Evolutionary conservation across 2,113 vertebrate species (phyloP).

Genomic region (Megalops atlanticus): DNA sequence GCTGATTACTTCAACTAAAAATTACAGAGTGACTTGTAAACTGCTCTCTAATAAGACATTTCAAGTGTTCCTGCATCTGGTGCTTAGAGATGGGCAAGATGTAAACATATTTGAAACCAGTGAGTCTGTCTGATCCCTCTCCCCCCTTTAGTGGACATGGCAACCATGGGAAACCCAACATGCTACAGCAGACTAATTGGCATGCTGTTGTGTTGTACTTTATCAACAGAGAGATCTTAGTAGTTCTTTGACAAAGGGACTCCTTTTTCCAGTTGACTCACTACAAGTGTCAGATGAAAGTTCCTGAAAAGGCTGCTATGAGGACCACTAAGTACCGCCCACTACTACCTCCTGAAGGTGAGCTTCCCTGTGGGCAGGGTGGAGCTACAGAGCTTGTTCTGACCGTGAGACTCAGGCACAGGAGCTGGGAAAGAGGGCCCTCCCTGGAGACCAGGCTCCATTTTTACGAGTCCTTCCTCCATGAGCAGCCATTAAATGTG

Average conservation of each 20-base stretch:
- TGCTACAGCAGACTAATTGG: neutral
- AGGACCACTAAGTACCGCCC: neutral
- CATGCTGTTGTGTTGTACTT: neutral
- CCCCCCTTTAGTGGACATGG: neutral
- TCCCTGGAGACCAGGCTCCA: conserved; percentile 21
- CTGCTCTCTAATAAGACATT: conserved; percentile 27
- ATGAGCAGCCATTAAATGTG: conserved; percentile 40
- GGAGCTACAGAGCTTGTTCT: neutral
- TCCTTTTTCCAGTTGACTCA: neutral
- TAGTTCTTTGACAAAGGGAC: neutral
- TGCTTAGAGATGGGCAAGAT: conserved; percentile 14
- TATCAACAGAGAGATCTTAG: neutral
- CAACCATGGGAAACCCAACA: neutral
- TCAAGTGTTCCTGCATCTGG: conserved; percentile 2
- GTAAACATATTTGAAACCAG: neutral
- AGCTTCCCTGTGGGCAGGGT: neutral
- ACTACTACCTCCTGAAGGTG: neutral
- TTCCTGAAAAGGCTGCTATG: neutral
- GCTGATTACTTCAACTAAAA: conserved; percentile 24
- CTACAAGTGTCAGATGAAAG: neutral
- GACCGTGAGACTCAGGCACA: neutral
- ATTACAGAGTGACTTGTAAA: conserved; percentile 31
- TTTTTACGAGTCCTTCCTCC: conserved; percentile 36
- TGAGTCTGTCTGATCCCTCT: neutral
- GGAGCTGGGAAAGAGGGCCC: neutral